Evolutionary conservation across 2,888 invertebrate species (phyloP).

Genomic region (Melanchra persicariae): DNA sequence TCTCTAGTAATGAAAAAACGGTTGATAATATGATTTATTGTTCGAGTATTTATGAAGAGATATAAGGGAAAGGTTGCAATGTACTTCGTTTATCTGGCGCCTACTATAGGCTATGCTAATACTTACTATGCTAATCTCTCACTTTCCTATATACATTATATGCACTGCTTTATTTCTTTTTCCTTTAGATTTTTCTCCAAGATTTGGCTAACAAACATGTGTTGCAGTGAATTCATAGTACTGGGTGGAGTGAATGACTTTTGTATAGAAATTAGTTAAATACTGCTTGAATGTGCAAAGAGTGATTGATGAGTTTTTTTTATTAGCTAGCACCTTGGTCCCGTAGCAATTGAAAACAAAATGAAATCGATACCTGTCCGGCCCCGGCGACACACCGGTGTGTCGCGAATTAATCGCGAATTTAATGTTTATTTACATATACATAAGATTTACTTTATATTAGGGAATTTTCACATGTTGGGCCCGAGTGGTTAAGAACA

Average conservation of each 20-base stretch:
- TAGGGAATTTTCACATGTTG: too few relatives aligned
- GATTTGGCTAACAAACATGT: constrained; percentile 32
- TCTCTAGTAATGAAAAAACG: too few relatives aligned
- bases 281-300: constrained; percentile 31
- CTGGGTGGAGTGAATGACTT: constrained; percentile 9
- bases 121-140: constrained; percentile 4
- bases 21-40: too few relatives aligned
- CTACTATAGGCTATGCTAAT: not conserved
- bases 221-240: constrained; percentile 20
- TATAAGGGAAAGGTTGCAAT: too few relatives aligned
- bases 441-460: too few relatives aligned
- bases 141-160: not conserved
- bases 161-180: constrained; percentile 30
- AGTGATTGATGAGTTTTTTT: constrained; percentile 10
- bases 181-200: constrained; percentile 30
- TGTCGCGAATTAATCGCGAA: too few relatives aligned
- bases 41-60: too few relatives aligned
- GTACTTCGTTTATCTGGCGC: too few relatives aligned
- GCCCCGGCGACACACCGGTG: too few relatives aligned
- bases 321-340: constrained; percentile 12
- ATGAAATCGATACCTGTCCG: too few relatives aligned
- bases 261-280: not conserved
- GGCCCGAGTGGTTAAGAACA: too few relatives aligned
- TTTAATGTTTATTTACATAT: too few relatives aligned
- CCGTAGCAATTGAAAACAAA: constrained; percentile 4